Conservation (phyloP, 1,140 invertebrate genomes). For the Drosophila nannoptera region DNA sequence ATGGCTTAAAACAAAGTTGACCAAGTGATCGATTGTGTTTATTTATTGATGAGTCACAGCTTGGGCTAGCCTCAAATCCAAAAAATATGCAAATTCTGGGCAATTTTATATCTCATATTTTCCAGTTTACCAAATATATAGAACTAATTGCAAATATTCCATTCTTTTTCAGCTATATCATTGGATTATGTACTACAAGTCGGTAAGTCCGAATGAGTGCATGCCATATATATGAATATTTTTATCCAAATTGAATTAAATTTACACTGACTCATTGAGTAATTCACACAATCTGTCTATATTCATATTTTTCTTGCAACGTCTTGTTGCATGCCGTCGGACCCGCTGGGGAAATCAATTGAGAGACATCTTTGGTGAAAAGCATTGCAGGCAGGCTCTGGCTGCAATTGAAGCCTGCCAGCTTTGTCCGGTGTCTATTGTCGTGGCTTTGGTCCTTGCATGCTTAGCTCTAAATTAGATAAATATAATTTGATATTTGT, state of each 20-base stretch:
- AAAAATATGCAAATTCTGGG: neutral
- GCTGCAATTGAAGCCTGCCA: slow-evolving; percentile 23
- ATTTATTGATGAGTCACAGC: slow-evolving; percentile 22
- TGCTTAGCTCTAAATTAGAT: slow-evolving; percentile 70
- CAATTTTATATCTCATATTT: neutral
- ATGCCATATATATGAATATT: neutral
- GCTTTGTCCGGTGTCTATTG: neutral
- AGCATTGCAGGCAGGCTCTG: neutral
- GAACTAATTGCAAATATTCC: too few relatives aligned
- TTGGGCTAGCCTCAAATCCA: neutral
- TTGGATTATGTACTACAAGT: too few relatives aligned
- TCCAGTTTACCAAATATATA: too few relatives aligned
- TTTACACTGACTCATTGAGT: slow-evolving; percentile 1
- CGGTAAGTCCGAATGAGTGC: neutral
- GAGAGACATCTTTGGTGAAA: slow-evolving; percentile 10
- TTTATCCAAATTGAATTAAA: neutral
- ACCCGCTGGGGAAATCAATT: slow-evolving; percentile 36
- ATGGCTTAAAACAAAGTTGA: slow-evolving; percentile 13
- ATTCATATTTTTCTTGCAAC: neutral
- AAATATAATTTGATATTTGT: slow-evolving; percentile 68
- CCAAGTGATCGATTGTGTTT: slow-evolving; percentile 41
- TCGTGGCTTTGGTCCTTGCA: slow-evolving; percentile 16
- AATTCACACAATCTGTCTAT: neutral
- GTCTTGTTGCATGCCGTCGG: neutral
- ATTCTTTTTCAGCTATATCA: too few relatives aligned